Conservation (phyloP, 2,113 vertebrate species). For the Cyprinodon variegatus region DNA sequence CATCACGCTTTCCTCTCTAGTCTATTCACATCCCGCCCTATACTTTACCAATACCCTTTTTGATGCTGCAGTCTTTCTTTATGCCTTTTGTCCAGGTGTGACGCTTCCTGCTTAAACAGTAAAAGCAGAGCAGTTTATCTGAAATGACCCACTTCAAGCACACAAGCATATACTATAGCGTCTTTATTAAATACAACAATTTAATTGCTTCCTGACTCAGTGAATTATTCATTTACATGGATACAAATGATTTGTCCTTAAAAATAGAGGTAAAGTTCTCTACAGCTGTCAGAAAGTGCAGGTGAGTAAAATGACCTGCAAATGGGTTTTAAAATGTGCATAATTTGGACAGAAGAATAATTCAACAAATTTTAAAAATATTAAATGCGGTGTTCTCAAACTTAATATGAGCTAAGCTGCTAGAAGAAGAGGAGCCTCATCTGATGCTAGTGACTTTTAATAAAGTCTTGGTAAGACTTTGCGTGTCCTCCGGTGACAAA, state of each 20-base stretch:
- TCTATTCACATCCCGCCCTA: background rate
- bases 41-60: constrained; percentile 6
- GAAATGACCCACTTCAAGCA: constrained; percentile 19
- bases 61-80: constrained; percentile 2
- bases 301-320: too few relatives aligned
- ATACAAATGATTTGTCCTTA: too few relatives aligned
- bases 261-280: too few relatives aligned
- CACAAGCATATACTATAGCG: background rate
- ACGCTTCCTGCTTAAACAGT: constrained; percentile 48
- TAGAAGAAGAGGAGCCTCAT: background rate
- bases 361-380: too few relatives aligned
- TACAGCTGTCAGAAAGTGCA: too few relatives aligned
- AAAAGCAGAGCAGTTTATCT: constrained; percentile 28
- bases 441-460: constrained; percentile 31
- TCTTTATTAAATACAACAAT: background rate
- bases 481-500: constrained; percentile 47
- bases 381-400: too few relatives aligned
- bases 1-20: constrained; percentile 29
- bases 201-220: background rate
- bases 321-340: too few relatives aligned
- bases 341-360: too few relatives aligned
- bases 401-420: background rate
- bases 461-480: constrained; percentile 16
- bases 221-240: background rate
- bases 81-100: constrained; percentile 31